phyloP scores from a whole-genome alignment of 2,797 vertebrate genomes.

The Hipposideros larvatus region DNA sequence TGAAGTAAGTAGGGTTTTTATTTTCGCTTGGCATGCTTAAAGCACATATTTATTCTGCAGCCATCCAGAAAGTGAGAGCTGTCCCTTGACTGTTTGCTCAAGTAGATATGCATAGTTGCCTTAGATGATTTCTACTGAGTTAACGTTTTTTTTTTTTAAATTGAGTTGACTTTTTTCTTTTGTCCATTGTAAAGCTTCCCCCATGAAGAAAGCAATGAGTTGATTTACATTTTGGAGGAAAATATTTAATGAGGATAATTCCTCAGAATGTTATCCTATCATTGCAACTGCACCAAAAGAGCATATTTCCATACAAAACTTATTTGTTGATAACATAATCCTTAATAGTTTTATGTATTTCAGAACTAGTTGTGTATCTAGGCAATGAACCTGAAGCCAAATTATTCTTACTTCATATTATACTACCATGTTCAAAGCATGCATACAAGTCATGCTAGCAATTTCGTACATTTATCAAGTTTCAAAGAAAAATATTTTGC shows the following conservation, averaged over 20 bases:
- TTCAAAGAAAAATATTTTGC: neutral
- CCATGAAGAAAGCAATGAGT: neutral
- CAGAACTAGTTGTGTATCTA: neutral
- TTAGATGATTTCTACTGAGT: neutral
- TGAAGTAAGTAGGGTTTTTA: neutral
- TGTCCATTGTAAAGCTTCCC: neutral
- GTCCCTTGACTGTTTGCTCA: neutral
- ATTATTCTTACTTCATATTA: neutral
- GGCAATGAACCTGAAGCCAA: neutral
- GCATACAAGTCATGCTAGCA: neutral
- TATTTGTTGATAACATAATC: neutral
- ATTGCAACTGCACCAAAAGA: neutral
- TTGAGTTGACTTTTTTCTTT: neutral
- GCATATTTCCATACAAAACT: neutral
- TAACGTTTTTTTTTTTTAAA: no score
- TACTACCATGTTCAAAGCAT: neutral
- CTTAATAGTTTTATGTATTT: neutral
- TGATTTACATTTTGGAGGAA: neutral
- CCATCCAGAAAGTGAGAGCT: neutral
- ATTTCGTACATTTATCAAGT: neutral
- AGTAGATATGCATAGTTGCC: neutral
- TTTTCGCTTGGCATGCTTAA: neutral
- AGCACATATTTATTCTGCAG: neutral
- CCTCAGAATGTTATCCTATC: neutral
- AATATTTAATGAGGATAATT: neutral